Evolutionary conservation across 1,140 invertebrate species (phyloP), one percentile per base, ranked within the genome.

Genomic region (Gonioctena quinquepunctata): DNA sequence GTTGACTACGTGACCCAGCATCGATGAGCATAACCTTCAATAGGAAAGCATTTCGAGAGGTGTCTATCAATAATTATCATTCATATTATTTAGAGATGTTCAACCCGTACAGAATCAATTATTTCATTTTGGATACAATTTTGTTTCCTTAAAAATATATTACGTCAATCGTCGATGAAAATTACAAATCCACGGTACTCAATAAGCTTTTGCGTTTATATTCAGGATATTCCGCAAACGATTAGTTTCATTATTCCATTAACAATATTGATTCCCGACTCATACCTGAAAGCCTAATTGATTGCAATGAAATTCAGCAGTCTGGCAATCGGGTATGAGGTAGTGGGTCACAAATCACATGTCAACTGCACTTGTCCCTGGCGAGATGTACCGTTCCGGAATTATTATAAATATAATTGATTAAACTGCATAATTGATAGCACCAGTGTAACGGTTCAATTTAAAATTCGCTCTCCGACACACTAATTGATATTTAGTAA

Each of bases 321-420:
- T 59, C 22, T 25, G 33, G 27, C 61, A 63, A 63, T 63, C 49
- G 61, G 49, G 42, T 11, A 0, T 63, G 57, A n/a, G 28, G 22
- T 26, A 27, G 57, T 27, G 16, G 57, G 28, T 60, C 57, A 60
- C 57, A 63, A 62, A 63, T 63, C 61, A 63, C 61, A 49, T 6
- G 33, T 63, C 61, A 63, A 42, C 19, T 63, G 61, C 61, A 63
- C 61, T 50, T 48, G 61, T 63, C 28, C 27, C 42, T 4, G 23
- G 23, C n/a, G 25, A 16, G 18, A 18, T 19, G 18, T 26, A 22
- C 61, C 61, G 61, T 26, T 63, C 22, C 28, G 61, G n/a, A 63
- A 63, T 63, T 63, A 63, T 63, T 48, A 63, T 63, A 63, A 63
- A 63, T 63, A 63, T 49, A 63, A 63, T 63, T 63, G 61, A 63